Percentiles rank a stretch among this genome's conserved stretches.
Evolutionary conservation across 2,113 vertebrate species (phyloP).

Genomic region (Ptyas mucosa): DNA sequence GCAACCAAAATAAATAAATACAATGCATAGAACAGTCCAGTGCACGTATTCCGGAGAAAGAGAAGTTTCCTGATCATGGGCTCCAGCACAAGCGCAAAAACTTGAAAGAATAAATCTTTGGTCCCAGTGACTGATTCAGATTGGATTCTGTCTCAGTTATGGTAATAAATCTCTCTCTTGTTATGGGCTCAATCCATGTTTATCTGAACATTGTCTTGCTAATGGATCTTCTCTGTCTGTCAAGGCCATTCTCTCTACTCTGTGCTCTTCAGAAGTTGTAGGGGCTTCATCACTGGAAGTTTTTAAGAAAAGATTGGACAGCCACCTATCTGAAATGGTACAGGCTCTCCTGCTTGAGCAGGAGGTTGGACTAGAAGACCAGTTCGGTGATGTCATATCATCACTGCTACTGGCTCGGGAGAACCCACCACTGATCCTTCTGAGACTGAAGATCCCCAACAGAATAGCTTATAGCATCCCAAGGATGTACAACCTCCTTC

Average conservation of each 20-base stretch:
- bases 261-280: not conserved
- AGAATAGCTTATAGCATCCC: not conserved
- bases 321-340: too few species aligned
- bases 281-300: too few species aligned
- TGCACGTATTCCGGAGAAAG: not conserved
- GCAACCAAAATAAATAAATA: not conserved
- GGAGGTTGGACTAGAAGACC: too few species aligned
- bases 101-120: not conserved
- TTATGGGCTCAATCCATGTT: not conserved
- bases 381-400: too few species aligned
- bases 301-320: too few species aligned
- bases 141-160: not conserved
- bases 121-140: not conserved
- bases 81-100: not conserved
- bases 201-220: not conserved
- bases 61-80: not conserved
- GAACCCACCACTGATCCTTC: too few species aligned
- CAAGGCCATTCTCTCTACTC: not conserved
- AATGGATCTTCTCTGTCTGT: not conserved
- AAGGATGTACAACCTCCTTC: not conserved
- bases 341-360: too few species aligned
- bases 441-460: not conserved
- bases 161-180: not conserved
- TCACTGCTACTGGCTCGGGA: too few species aligned
- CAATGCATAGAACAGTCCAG: not conserved